Evolutionary conservation across 2,113 vertebrate genomes (phyloP), one percentile per base, ranked within the genome.

Genomic region (Cromileptes altivelis): DNA sequence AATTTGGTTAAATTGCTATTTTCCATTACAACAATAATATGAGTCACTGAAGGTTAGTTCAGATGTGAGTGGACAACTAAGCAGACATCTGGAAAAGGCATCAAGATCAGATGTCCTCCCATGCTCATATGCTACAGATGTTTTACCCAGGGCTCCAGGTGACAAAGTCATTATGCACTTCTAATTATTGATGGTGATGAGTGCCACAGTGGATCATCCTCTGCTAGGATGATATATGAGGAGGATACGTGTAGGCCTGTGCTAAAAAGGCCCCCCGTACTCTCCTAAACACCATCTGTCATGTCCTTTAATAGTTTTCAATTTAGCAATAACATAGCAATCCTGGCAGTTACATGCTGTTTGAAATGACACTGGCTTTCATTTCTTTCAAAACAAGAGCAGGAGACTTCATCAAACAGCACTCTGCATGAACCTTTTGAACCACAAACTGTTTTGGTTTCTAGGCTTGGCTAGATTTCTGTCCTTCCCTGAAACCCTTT

Each of bases 371-470:
- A 68, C 69, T 57, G 81, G 62, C 76, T 83, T 87, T 86, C 65
- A 62, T 71, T 85, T 23, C 64, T 37, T 61, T 70, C n/a, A 81
- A 74, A 71, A 70, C 23, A 45, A 60, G 67, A 83, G 70, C 78
- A 58, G 56, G 1, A 78, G 67, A 67, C 71, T 72, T 77, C 79
- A 84, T 82, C 76, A 73, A 83, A 85, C 68, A 73, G 70, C 1
- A 25, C 74, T 81, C 79, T 25, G 45, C 75, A 47, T 85, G 83
- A 89, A 89, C 76, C 81, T 84, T 80, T 75, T 85, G 76, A 91
- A 75, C 70, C n/a, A 1, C 57, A 62, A 75, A 83, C 84, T 78
- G 67, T 81, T 87, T 84, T 75, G 85, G 76, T 84, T 88, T 85
- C 78, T 49, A 57, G 62, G 65, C 65, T 57, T 84, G 70, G 86